Conservation (phyloP, 1,140 invertebrate genomes). For the Drusus annulatus region DNA sequence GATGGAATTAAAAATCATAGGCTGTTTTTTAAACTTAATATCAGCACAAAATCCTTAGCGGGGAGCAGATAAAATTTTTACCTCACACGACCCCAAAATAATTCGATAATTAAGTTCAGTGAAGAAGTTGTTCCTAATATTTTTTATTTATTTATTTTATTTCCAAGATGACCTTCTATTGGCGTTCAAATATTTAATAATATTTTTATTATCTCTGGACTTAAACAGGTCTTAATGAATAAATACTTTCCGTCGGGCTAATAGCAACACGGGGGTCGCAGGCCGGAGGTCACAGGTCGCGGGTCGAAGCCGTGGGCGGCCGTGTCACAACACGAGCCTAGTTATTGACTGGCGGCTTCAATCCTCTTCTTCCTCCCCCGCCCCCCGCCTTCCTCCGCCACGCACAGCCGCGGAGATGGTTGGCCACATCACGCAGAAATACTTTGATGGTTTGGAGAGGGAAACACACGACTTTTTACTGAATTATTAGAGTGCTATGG, state of each 20-base stretch:
- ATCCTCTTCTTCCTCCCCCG: neutral
- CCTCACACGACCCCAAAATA: no score
- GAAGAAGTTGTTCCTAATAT: no score
- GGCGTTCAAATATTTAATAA: no score
- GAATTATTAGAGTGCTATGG: neutral
- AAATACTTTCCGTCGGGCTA: neutral
- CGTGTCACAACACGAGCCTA: slow-evolving; percentile 23
- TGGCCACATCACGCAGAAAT: slow-evolving; percentile 15
- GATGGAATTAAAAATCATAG: no score
- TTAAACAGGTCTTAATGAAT: neutral
- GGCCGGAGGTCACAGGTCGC: neutral
- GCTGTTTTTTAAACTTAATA: no score
- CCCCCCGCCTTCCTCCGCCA: no score
- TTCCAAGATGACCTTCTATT: no score
- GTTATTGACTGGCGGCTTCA: slow-evolving; percentile 13
- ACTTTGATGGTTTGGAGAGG: neutral
- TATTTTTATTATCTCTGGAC: no score
- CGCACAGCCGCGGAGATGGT: neutral
- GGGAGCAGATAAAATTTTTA: no score
- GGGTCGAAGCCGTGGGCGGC: slow-evolving; percentile 12
- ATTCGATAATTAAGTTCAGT: no score
- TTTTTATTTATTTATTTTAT: no score
- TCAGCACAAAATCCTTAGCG: no score
- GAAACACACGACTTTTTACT: neutral
- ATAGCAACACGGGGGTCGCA: neutral